Conservation (phyloP, 2,113 vertebrate genomes). For the Melanotaenia duboulayi region DNA sequence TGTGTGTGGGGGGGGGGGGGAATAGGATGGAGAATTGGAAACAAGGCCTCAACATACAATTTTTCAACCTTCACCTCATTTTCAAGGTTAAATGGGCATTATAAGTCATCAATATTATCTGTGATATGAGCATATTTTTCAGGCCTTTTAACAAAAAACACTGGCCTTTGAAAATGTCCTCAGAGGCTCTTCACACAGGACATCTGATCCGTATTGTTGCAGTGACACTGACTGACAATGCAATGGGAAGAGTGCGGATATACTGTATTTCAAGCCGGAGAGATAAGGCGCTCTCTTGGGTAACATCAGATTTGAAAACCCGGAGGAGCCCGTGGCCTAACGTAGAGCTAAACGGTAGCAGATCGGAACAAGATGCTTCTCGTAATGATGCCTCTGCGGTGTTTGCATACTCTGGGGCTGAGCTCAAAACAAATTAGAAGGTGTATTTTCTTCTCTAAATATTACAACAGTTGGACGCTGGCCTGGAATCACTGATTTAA, state of each 20-base stretch:
- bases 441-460: neutral
- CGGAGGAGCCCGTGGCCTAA: slow-evolving; percentile 45
- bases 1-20: neutral
- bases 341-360: slow-evolving; percentile 41
- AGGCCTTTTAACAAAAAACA: slow-evolving; percentile 59
- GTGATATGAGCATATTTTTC: slow-evolving; percentile 69
- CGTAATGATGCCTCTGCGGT: slow-evolving; percentile 39
- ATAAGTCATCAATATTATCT: slow-evolving; percentile 73
- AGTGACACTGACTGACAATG: slow-evolving; percentile 53
- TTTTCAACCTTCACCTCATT: slow-evolving; percentile 59
- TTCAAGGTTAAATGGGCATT: slow-evolving; percentile 69
- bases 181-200: slow-evolving; percentile 21
- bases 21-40: slow-evolving; percentile 26
- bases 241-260: slow-evolving; percentile 41
- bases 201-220: slow-evolving; percentile 53
- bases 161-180: slow-evolving; percentile 62
- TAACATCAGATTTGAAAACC: slow-evolving; percentile 59
- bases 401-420: slow-evolving; percentile 18
- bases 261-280: slow-evolving; percentile 40
- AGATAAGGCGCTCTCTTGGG: slow-evolving; percentile 50
- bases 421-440: slow-evolving; percentile 25
- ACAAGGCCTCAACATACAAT: slow-evolving; percentile 49
- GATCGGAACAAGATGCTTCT: slow-evolving; percentile 34
- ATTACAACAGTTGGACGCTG: neutral
- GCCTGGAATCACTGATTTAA: neutral